A percentile compares a stretch with the other conserved stretches of the same genome.
phyloP scores from a whole-genome alignment of 2,797 vertebrate genomes.

The Anguilla megastoma region DNA sequence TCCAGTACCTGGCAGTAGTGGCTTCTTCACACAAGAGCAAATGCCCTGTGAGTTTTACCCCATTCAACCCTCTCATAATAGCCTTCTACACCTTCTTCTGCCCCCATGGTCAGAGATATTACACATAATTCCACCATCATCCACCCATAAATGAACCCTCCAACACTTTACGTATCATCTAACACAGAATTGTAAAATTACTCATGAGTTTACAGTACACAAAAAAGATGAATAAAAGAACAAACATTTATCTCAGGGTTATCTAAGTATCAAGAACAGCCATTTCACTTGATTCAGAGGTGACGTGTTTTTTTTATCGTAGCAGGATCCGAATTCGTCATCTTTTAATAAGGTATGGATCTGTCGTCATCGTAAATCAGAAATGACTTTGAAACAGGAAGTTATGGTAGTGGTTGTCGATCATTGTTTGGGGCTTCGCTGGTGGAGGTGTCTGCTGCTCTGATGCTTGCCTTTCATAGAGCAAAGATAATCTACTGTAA shows the following conservation, averaged over 20 bases:
- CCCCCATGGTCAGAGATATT: constrained; percentile 1
- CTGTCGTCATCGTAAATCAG: not conserved
- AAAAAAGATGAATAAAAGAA: not conserved
- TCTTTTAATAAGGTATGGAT: constrained; percentile 31
- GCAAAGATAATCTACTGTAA: not conserved
- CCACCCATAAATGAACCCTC: too few species aligned
- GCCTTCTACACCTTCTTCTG: not conserved
- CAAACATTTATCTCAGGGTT: not conserved
- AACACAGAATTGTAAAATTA: too few species aligned
- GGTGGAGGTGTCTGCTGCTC: not conserved
- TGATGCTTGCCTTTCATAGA: not conserved
- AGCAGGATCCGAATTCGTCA: constrained; percentile 28
- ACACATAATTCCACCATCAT: not conserved
- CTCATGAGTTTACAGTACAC: not conserved
- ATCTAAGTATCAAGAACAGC: not conserved
- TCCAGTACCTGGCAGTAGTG: constrained; percentile 91
- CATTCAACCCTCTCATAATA: too few species aligned
- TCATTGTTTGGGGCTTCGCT: not conserved
- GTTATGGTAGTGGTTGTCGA: not conserved
- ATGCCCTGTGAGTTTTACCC: constrained; percentile 79
- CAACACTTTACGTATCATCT: too few species aligned
- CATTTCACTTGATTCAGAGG: constrained; percentile 21
- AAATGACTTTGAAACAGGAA: not conserved
- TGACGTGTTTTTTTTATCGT: not conserved
- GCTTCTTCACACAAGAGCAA: constrained; percentile 96